phyloP scores from a whole-genome alignment of 2,888 invertebrate genomes.

The Galerucella nymphaeae region DNA sequence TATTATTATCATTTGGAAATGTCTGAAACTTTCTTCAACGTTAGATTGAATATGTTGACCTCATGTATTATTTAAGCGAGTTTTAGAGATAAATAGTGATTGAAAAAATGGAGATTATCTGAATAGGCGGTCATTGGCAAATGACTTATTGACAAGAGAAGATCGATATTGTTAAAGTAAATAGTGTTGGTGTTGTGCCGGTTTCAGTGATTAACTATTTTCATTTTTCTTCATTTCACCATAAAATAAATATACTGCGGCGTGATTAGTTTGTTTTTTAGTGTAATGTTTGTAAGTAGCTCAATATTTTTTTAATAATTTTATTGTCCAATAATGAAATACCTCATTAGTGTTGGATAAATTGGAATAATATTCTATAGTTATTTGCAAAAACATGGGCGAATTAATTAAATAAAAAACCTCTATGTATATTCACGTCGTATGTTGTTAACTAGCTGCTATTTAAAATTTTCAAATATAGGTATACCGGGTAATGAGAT shows the following conservation, averaged over 20 bases:
- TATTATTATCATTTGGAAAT: not conserved
- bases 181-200: constrained; percentile 15
- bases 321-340: not conserved
- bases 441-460: no score
- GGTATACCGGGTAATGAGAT: no score
- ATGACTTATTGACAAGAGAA: constrained; percentile 37
- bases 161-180: constrained; percentile 13
- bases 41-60: not conserved
- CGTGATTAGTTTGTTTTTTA: constrained; percentile 3
- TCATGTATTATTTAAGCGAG: not conserved
- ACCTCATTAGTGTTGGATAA: not conserved
- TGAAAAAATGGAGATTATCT: constrained; percentile 31
- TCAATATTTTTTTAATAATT: not conserved
- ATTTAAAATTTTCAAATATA: no score
- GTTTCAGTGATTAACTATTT: not conserved
- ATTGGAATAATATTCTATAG: no score
- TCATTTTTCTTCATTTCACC: not conserved
- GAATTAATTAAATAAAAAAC: no score
- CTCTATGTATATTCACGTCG: no score
- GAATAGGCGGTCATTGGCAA: constrained; percentile 40
- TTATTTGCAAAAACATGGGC: no score
- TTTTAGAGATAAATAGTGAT: not conserved
- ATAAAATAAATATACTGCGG: not conserved
- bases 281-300: constrained; percentile 28
- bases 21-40: constrained; percentile 6